Percentiles rank a stretch among this genome's conserved stretches.
These are phyloP conservation scores for Tanytarsus gracilentus DNA, from an alignment of 2,888 invertebrate genomes.

Conservation along the genomic window DNA sequence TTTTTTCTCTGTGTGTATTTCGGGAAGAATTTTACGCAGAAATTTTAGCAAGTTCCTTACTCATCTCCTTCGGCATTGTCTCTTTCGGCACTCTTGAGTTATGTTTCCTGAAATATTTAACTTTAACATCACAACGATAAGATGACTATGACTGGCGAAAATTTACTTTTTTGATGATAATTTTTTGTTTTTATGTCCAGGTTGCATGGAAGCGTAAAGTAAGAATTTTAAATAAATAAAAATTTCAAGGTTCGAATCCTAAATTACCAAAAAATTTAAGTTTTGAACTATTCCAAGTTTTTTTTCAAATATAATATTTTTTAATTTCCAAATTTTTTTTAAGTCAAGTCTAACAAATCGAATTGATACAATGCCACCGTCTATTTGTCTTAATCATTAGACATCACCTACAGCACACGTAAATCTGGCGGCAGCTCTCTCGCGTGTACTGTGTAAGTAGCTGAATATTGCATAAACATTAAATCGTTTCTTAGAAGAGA, in stretches of 20 bases:
- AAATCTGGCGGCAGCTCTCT: not conserved
- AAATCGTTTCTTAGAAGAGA: not conserved
- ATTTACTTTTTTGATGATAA: not conserved
- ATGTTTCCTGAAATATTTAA: not conserved
- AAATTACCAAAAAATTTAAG: too few species aligned
- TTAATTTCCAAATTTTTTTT: too few species aligned
- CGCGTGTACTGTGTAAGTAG: conserved; percentile 1
- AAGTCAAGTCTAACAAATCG: too few species aligned
- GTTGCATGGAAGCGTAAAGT: too few species aligned
- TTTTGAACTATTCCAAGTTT: too few species aligned
- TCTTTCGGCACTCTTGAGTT: not conserved
- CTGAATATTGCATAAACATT: not conserved
- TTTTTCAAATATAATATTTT: too few species aligned
- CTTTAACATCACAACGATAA: not conserved
- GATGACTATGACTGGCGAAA: not conserved
- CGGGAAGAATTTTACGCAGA: not conserved
- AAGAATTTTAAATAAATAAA: too few species aligned
- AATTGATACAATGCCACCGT: not conserved
- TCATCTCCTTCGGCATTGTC: not conserved
- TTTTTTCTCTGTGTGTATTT: too few species aligned
- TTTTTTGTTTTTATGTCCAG: too few species aligned
- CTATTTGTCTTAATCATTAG: conserved; percentile 2
- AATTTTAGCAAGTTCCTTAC: conserved; percentile 3
- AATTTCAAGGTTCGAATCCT: too few species aligned
- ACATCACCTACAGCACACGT: too few species aligned